Base-by-base conservation (phyloP, 2,113 vertebrate species). In the Lophius piscatorius region DNA sequence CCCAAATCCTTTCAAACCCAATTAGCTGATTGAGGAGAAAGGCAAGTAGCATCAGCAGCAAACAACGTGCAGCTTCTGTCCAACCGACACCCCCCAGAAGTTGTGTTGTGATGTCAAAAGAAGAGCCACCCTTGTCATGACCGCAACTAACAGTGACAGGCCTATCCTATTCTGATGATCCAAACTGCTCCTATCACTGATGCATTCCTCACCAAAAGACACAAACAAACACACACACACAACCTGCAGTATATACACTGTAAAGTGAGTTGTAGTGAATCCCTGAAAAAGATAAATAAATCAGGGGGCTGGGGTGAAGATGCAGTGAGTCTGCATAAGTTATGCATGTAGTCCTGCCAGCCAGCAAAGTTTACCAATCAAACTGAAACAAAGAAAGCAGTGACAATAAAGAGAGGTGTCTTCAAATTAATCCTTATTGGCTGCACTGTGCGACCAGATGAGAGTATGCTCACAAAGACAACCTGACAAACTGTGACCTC, bases 11-110 rank as follows among this genome's bases (percentile, higher is more conserved):
- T 82, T 92, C 90, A 89, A 82, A 87, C 90, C 78, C 80, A 89
- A 89, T 92, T 89, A 91, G 84, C 63, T 90, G 86, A 92, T 88
- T 87, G 90, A 89, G 83, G 88, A 76, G 77, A 88, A 91, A 89
- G 58, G 79, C 81, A 83, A 87, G 86, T 71, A 78, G 79, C 88
- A 90, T 82, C 86, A 81, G 82, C 78, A 78, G 85, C 80, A 85
- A 83, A 89, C 83, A 82, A 82, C 54, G 64, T 45, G 66, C 69
- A 79, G 83, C 83, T 76, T 74, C 78, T 82, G 84, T 88, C 86
- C 77, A 50, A 74, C 76, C 71, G 84, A 87, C 80, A 74, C 83
- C 70, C 76, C 81, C 63, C 82, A 87, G 81, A 88, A 89, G 81
- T 84, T 85, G 54, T 80, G 78, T 87, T 84, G 78, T 75, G 76